These are phyloP conservation scores for Gerris lacustris DNA, from an alignment of 2,888 invertebrate genomes.

Conservation along the genomic window DNA sequence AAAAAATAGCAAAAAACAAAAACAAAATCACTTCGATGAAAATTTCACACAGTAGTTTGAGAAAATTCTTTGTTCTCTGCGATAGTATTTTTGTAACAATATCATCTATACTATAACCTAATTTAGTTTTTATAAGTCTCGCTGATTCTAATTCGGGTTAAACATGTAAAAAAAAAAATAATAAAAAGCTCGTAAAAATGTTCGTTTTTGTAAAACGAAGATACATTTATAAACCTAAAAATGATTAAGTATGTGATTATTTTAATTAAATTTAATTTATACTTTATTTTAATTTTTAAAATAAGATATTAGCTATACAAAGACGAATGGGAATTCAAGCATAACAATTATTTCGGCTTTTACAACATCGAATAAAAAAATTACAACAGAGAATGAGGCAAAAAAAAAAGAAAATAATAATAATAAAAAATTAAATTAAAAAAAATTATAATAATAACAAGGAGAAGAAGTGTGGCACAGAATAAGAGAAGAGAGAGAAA, in stretches of 20 bases:
- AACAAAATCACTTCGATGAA: too few species aligned
- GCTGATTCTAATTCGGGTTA: too few species aligned
- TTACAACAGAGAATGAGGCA: background rate
- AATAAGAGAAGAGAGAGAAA: constrained; percentile 21
- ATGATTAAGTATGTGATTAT: constrained; percentile 9
- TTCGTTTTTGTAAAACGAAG: too few species aligned
- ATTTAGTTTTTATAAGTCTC: too few species aligned
- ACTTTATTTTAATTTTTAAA: background rate
- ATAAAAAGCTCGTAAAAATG: too few species aligned
- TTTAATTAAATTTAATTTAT: background rate
- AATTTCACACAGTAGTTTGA: too few species aligned
- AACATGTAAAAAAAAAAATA: too few species aligned
- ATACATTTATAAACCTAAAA: too few species aligned
- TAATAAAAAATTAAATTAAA: constrained; percentile 27
- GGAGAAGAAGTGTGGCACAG: constrained; percentile 28
- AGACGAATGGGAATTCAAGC: constrained; percentile 7
- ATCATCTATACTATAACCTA: background rate
- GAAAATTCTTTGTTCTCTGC: constrained; percentile 43
- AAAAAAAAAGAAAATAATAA: constrained; percentile 23
- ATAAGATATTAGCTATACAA: constrained; percentile 8
- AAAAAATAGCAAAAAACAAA: too few species aligned
- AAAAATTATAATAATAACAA: constrained; percentile 20
- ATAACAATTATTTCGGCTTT: constrained; percentile 14
- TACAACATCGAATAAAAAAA: constrained; percentile 26
- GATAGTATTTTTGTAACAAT: constrained; percentile 20